Conservation (phyloP, 1,140 invertebrate species). For the Drosophila subobscura region DNA sequence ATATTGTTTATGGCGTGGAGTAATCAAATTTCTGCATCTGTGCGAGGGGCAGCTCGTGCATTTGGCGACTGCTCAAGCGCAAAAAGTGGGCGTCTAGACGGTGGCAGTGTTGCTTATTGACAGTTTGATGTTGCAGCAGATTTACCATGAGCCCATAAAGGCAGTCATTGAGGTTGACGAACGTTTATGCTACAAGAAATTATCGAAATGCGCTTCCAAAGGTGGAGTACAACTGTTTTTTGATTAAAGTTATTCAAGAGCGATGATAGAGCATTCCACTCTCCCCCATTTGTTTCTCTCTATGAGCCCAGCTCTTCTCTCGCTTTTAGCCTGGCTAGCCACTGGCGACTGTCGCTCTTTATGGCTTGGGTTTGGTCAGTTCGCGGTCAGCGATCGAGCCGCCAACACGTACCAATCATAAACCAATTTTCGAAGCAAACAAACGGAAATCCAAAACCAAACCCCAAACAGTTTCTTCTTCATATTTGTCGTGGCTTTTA, state of each 20-base stretch:
- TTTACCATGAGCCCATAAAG: slow-evolving; percentile 41
- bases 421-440: slow-evolving; percentile 47
- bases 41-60: slow-evolving; percentile 23
- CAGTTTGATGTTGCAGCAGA: slow-evolving; percentile 52
- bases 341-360: slow-evolving; percentile 22
- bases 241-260: too few relatives aligned
- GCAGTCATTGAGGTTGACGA: slow-evolving; percentile 42
- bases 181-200: slow-evolving; percentile 5
- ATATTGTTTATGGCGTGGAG: slow-evolving; percentile 1
- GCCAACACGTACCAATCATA: slow-evolving; percentile 71
- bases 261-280: slow-evolving; percentile 16
- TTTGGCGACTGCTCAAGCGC: slow-evolving; percentile 46
- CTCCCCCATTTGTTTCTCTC: not conserved
- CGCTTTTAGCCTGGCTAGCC: slow-evolving; percentile 33
- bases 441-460: slow-evolving; percentile 26
- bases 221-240: not conserved
- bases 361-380: slow-evolving; percentile 55
- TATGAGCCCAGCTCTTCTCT: slow-evolving; percentile 1
- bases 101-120: slow-evolving; percentile 31
- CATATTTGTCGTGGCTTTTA: slow-evolving; percentile 35
- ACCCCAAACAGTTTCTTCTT: slow-evolving; percentile 32
- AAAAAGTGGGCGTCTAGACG: slow-evolving; percentile 38
- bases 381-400: slow-evolving; percentile 64
- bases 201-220: not conserved
- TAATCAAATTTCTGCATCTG: slow-evolving; percentile 10